A percentile compares a stretch with the other conserved stretches of the same genome.
phyloP scores from a whole-genome alignment of 2,797 vertebrate species.

The Gobio occitaniae region DNA sequence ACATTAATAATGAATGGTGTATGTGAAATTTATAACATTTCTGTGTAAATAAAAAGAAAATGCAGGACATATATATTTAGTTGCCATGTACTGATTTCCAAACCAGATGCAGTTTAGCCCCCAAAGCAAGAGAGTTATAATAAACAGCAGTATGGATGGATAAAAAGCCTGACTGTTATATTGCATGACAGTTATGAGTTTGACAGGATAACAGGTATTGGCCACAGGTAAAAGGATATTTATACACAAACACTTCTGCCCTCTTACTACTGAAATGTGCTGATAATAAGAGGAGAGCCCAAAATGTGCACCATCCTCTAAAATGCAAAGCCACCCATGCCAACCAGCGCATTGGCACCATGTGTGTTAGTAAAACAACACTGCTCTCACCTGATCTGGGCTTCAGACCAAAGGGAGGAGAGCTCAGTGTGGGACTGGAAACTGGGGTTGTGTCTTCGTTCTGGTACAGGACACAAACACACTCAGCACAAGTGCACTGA shows the following conservation, averaged over 20 bases:
- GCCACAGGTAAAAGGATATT: conserved; percentile 12
- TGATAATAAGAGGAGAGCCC: not conserved
- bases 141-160: not conserved
- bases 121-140: not conserved
- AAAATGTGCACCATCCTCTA: conserved; percentile 16
- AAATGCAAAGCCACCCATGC: not conserved
- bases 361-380: conserved; percentile 4
- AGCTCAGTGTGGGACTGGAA: conserved; percentile 73
- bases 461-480: conserved; percentile 69
- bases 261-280: not conserved
- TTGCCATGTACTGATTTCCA: not conserved
- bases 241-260: conserved; percentile 6
- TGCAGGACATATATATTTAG: not conserved
- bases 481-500: not conserved
- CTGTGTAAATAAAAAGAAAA: conserved; percentile 4
- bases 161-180: conserved; percentile 1
- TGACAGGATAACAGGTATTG: conserved; percentile 13
- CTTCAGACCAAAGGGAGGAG: conserved; percentile 89
- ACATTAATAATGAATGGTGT: conserved; percentile 5
- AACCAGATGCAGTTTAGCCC: conserved; percentile 23
- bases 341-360: not conserved
- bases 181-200: not conserved
- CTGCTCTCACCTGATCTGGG: conserved; percentile 90
- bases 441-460: conserved; percentile 75
- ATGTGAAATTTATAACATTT: not conserved